Percentiles rank a stretch among this genome's conserved stretches.
These are phyloP conservation scores for Drosophila melanogaster DNA, from an alignment of 1,140 invertebrate genomes.

Conservation along the genomic window Release_6_plus_ISO1_MT NT_033777.3:18937501-18938000, in stretches of 20 bases:
- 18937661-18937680: constrained; percentile 29
- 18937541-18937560: constrained; percentile 63
- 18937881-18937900: constrained; percentile 21
- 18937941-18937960: neutral
- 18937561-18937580: constrained; percentile 82
- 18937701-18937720: neutral
- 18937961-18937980: no score
- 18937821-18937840: constrained; percentile 52
- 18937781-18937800: constrained; percentile 43
- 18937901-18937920: constrained; percentile 60
- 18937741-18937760: constrained; percentile 70
- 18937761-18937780: constrained; percentile 8
- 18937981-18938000: constrained; percentile 48
- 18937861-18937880: constrained; percentile 27
- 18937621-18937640: constrained; percentile 79
- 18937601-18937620: constrained; percentile 80
- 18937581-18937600: constrained; percentile 75
- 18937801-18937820: constrained; percentile 80
- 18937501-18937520: constrained; percentile 36
- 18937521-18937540: constrained; percentile 67
- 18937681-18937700: neutral
- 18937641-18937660: constrained; percentile 54
- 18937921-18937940: constrained; percentile 33
- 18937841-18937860: constrained; percentile 57
- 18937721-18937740: constrained; percentile 29